These are phyloP conservation scores for Chroicocephalus ridibundus DNA, from an alignment of 2,113 vertebrate genomes.

Conservation along the genomic window DNA sequence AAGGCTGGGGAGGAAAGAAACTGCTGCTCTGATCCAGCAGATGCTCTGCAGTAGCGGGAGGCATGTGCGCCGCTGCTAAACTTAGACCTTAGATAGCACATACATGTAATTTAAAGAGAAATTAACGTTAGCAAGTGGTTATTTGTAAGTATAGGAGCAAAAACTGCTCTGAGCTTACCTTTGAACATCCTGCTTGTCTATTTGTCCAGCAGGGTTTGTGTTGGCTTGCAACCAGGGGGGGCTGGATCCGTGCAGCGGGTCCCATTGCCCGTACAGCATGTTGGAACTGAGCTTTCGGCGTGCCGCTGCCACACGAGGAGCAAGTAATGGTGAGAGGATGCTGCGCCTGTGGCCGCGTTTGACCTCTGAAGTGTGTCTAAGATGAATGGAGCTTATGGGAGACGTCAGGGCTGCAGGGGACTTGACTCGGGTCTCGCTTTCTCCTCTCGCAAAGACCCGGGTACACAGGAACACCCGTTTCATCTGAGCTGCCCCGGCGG, in stretches of 20 bases:
- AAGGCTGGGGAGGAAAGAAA: background rate
- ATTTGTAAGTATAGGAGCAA: background rate
- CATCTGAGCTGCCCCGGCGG: background rate
- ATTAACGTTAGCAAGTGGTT: background rate
- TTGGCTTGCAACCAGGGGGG: rapidly evolving
- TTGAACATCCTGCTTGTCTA: background rate
- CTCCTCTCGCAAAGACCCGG: background rate
- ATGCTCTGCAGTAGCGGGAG: background rate
- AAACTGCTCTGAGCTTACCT: background rate
- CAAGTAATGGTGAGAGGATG: background rate
- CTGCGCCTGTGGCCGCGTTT: rapidly evolving
- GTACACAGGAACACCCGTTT: rapidly evolving
- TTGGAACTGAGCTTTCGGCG: background rate
- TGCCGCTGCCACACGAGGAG: rapidly evolving
- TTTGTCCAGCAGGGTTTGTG: background rate
- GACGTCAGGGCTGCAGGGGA: background rate
- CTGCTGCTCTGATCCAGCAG: background rate
- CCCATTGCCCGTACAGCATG: rapidly evolving
- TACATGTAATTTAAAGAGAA: background rate
- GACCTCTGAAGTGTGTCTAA: background rate
- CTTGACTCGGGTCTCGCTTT: rapidly evolving
- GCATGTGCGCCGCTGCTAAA: rapidly evolving
- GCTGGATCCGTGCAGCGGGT: rapidly evolving
- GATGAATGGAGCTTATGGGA: background rate
- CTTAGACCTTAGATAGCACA: background rate